These are phyloP conservation scores for Argyresthia goedartella DNA, from an alignment of 2,888 invertebrate genomes.

Conservation along the genomic window DNA sequence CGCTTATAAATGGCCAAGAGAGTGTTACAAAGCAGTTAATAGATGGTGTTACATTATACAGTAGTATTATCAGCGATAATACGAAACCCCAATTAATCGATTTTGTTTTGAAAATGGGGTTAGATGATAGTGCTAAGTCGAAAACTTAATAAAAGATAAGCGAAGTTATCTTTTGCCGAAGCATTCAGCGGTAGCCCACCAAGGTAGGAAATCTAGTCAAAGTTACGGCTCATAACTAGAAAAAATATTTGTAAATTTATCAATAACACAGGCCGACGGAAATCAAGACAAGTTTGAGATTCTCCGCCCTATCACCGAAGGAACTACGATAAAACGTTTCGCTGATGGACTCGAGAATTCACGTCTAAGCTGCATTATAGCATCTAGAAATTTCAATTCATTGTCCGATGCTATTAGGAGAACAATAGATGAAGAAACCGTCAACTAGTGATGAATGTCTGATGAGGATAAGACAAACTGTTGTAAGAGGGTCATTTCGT, in stretches of 20 bases:
- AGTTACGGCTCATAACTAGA: neutral
- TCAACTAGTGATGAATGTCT: too few relatives aligned
- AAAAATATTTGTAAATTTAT: neutral
- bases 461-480: too few relatives aligned
- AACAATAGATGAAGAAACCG: neutral
- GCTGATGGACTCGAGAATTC: neutral
- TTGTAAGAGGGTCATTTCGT: too few relatives aligned
- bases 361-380: neutral
- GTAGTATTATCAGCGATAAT: slow-evolving; percentile 3
- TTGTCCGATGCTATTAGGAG: neutral
- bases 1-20: slow-evolving; percentile 9
- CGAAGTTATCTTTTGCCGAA: neutral
- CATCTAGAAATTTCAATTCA: neutral
- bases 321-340: neutral
- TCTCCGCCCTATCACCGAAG: neutral
- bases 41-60: slow-evolving; percentile 9
- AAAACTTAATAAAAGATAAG: neutral
- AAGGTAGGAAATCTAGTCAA: neutral
- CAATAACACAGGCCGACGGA: neutral
- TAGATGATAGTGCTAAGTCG: slow-evolving; percentile 8
- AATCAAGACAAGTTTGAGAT: neutral
- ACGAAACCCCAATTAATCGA: slow-evolving; percentile 7
- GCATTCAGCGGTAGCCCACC: neutral
- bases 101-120: slow-evolving; percentile 12
- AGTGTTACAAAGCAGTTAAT: slow-evolving; percentile 7